These are phyloP conservation scores for Kuschelorhynchus macadamiae DNA, from an alignment of 2,888 invertebrate species.

Conservation along the genomic window DNA sequence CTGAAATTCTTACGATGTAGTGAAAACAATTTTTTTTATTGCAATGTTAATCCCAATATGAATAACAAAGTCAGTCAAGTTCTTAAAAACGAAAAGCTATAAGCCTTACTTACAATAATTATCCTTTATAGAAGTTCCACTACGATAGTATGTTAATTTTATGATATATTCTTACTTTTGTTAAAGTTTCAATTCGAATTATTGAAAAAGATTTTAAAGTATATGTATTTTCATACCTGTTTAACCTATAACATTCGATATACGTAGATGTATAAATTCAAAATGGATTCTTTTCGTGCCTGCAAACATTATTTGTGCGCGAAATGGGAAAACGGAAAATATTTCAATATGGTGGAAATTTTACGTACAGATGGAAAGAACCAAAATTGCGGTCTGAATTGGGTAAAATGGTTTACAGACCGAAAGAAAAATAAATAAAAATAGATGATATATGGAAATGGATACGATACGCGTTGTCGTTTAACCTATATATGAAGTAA, in stretches of 20 bases:
- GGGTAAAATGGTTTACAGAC: conserved; percentile 17
- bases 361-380: conserved; percentile 23
- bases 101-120: too few species aligned
- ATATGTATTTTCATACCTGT: not conserved
- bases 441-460: conserved; percentile 24
- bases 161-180: too few species aligned
- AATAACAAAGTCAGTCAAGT: too few species aligned
- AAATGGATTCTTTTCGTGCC: conserved; percentile 21
- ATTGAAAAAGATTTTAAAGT: too few species aligned
- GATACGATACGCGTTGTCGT: conserved; percentile 29
- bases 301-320: conserved; percentile 26
- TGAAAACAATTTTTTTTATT: too few species aligned
- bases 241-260: conserved; percentile 19
- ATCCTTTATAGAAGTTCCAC: too few species aligned
- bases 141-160: too few species aligned
- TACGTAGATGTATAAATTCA: conserved; percentile 18
- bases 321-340: conserved; percentile 25
- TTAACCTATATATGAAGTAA: conserved; percentile 11
- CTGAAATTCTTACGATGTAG: too few species aligned
- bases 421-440: conserved; percentile 34
- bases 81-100: too few species aligned
- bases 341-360: conserved; percentile 32
- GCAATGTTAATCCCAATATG: too few species aligned
- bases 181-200: too few species aligned
- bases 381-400: conserved; percentile 33